Conservation (phyloP, 2,113 vertebrate genomes). For the Pygoscelis adeliae region DNA sequence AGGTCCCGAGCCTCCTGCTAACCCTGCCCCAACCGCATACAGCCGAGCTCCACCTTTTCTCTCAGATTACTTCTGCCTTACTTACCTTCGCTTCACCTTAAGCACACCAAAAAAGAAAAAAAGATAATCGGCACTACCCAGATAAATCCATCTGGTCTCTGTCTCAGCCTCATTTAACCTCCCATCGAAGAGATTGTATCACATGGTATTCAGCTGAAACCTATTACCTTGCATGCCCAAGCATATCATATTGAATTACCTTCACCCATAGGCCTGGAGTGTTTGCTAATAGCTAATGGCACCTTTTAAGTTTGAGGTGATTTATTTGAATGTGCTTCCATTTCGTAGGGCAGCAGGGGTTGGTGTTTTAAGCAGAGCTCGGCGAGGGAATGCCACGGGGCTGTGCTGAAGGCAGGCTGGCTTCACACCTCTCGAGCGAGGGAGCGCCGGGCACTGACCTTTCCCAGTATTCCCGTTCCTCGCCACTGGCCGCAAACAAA, state of each 20-base stretch:
- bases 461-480: neutral
- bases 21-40: neutral
- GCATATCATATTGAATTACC: slow-evolving; percentile 70
- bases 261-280: neutral
- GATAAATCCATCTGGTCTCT: slow-evolving; percentile 69
- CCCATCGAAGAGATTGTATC: slow-evolving; percentile 49
- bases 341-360: neutral
- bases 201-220: slow-evolving; percentile 54
- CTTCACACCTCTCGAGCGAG: accelerated
- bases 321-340: neutral
- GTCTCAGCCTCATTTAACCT: slow-evolving; percentile 66
- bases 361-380: neutral
- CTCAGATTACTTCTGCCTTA: neutral
- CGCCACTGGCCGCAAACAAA: neutral
- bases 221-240: slow-evolving; percentile 67
- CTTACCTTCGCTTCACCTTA: slow-evolving; percentile 44
- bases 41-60: neutral
- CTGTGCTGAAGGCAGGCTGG: neutral
- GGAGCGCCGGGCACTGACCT: neutral
- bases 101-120: neutral
- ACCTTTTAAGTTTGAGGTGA: slow-evolving; percentile 32
- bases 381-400: neutral
- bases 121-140: neutral
- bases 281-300: slow-evolving; percentile 49
- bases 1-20: neutral